A percentile compares a stretch with the other conserved stretches of the same genome.
Conservation (phyloP, 2,113 vertebrate species). For the Poeciliopsis retropinna region DNA sequence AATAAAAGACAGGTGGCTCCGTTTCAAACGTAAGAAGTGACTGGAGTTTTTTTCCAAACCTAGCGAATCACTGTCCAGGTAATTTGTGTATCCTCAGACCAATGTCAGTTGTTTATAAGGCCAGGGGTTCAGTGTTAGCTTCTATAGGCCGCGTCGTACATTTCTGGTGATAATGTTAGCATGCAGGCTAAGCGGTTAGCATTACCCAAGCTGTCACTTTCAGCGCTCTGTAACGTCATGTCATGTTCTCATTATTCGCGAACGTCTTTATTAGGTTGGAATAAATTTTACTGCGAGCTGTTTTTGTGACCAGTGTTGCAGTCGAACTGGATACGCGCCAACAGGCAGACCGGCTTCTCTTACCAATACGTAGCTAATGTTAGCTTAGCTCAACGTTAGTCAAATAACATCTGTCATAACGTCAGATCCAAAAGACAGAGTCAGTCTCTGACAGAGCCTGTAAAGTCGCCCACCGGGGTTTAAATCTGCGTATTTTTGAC, state of each 20-base stretch:
- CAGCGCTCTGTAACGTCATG: conserved; percentile 26
- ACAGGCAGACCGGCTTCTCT: conserved; percentile 61
- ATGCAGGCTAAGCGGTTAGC: conserved; percentile 55
- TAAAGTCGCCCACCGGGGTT: conserved; percentile 48
- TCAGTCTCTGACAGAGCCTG: conserved; percentile 18
- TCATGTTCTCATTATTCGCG: background rate
- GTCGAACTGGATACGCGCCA: background rate
- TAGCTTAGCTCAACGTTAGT: conserved; percentile 61
- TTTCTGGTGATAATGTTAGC: conserved; percentile 55
- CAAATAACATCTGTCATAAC: conserved; percentile 75
- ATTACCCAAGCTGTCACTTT: conserved; percentile 65
- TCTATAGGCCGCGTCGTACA: conserved; percentile 65
- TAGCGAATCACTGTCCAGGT: background rate
- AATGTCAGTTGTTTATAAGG: conserved; percentile 44
- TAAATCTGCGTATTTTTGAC: conserved; percentile 10
- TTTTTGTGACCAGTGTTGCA: background rate
- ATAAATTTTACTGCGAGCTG: background rate
- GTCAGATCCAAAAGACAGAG: conserved; percentile 48
- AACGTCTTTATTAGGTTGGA: background rate
- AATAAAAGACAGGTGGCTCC: conserved; percentile 33
- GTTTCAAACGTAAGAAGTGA: conserved; percentile 26
- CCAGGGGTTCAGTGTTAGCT: conserved; percentile 56
- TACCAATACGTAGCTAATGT: conserved; percentile 49
- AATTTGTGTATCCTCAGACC: conserved; percentile 7
- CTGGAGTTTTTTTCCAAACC: background rate